Evolutionary conservation across 2,888 invertebrate species (phyloP), one percentile per base, ranked within the genome.

Genomic region (Sminthurinus aureus): DNA sequence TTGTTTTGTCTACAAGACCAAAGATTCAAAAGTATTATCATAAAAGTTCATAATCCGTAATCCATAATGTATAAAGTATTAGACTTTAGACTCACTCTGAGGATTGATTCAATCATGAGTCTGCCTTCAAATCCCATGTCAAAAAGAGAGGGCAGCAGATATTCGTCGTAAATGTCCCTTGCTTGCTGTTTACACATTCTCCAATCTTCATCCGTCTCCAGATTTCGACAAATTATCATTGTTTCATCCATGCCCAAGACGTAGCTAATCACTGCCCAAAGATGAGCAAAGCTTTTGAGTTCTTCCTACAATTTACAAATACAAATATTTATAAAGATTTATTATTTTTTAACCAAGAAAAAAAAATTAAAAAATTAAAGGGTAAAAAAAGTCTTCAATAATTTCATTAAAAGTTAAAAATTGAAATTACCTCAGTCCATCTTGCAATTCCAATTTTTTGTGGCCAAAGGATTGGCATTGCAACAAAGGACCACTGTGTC

Each of bases 241-340:
- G 58, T 22, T 24, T 80, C 80, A 0, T 80, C 73, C 58, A 58
- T 51, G 13, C 80, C 80, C 80, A 80, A 24, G 20, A 71, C 18
- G n/a, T 80, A 58, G 15, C 50, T 52, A 51, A 80, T 73, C 13
- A 80, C 73, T 13, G 80, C 71, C 80, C 80, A 80, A 2, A 80
- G n/a, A 73, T 80, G 80, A 13, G 18, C 20, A 58, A 80, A 80
- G 9, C 80, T 73, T 51, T 73, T n/a, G 9, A 73, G 52, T 18
- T 79, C 69, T 38, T 18, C 15, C 22, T 38, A 38, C 38, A 38
- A 38, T 38, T 38, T 38, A 38, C 1, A 38, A 38, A 38, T n/a
- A n/a, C n/a, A n/a, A n/a, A n/a, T n/a, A n/a, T n/a, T n/a, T n/a
- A n/a, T n/a, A 38, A 38, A 38, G 6, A 38, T 6, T 38, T 38